Evolutionary conservation across 1,140 invertebrate species (phyloP).

Genomic region (Chelonus insularis): DNA sequence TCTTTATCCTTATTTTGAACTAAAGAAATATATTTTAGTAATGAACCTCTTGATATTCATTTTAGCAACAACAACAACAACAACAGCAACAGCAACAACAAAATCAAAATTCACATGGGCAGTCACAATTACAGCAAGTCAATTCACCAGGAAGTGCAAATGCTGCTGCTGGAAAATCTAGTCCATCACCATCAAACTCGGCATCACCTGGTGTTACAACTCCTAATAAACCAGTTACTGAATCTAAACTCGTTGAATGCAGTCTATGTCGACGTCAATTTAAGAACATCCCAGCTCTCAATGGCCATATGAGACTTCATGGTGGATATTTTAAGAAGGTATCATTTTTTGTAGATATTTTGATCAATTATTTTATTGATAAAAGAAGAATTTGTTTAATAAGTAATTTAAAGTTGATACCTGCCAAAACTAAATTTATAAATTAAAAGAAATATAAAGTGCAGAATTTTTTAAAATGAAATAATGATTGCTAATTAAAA

Average conservation of each 20-base stretch:
- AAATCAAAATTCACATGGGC: conserved; percentile 27
- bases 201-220: conserved; percentile 48
- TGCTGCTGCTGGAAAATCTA: conserved; percentile 42
- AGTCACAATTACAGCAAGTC: conserved; percentile 40
- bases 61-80: neutral
- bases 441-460: too few species aligned
- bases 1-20: too few species aligned
- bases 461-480: too few species aligned
- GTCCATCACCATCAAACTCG: conserved; percentile 47
- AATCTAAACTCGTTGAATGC: conserved; percentile 86
- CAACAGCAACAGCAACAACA: conserved; percentile 38
- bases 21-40: too few species aligned
- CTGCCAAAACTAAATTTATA: too few species aligned
- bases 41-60: conserved; percentile 18
- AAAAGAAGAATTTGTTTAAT: too few species aligned
- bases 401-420: too few species aligned
- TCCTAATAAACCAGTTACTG: conserved; percentile 60
- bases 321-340: conserved; percentile 96
- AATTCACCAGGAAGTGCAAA: conserved; percentile 51
- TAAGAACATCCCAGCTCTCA: conserved; percentile 95
- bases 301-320: conserved; percentile 95
- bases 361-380: too few species aligned
- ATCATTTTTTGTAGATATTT: conserved; percentile 29
- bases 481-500: too few species aligned
- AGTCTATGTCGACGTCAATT: conserved; percentile 92